Evolutionary conservation across 2,888 invertebrate species (phyloP).

Genomic region (Ophioninae sp.): DNA sequence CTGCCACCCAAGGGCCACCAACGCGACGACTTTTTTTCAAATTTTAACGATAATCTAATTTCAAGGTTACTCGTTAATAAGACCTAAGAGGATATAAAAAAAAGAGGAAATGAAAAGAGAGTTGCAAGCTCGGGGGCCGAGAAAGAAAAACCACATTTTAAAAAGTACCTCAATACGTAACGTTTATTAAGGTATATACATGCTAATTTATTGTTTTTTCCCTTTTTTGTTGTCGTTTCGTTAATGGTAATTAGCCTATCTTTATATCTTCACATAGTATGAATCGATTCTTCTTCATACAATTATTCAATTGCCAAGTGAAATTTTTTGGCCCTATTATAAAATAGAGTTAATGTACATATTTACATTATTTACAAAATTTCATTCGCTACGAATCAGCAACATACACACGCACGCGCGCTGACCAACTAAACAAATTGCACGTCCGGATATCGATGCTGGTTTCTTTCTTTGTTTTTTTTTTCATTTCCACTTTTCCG

Average conservation of each 20-base stretch:
- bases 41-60: background rate
- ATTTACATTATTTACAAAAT: constrained; percentile 80
- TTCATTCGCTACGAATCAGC: constrained; percentile 69
- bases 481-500: constrained; percentile 50
- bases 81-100: background rate
- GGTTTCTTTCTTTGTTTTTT: constrained; percentile 69
- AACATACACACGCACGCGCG: constrained; percentile 61
- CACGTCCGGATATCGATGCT: constrained; percentile 80
- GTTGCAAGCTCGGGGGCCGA: constrained; percentile 40
- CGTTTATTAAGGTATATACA: constrained; percentile 81
- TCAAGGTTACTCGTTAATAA: background rate
- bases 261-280: constrained; percentile 74
- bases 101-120: constrained; percentile 17
- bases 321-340: constrained; percentile 76
- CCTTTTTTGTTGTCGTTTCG: constrained; percentile 67
- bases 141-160: constrained; percentile 76
- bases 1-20: background rate
- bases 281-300: constrained; percentile 68
- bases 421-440: constrained; percentile 78
- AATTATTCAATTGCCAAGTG: constrained; percentile 64
- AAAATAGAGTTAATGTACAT: constrained; percentile 80
- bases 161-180: constrained; percentile 81
- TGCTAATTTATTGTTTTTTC: constrained; percentile 78
- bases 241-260: constrained; percentile 78
- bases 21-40: background rate